phyloP scores from a whole-genome alignment of 2,797 vertebrate species.

The Tiaroga cobitis region DNA sequence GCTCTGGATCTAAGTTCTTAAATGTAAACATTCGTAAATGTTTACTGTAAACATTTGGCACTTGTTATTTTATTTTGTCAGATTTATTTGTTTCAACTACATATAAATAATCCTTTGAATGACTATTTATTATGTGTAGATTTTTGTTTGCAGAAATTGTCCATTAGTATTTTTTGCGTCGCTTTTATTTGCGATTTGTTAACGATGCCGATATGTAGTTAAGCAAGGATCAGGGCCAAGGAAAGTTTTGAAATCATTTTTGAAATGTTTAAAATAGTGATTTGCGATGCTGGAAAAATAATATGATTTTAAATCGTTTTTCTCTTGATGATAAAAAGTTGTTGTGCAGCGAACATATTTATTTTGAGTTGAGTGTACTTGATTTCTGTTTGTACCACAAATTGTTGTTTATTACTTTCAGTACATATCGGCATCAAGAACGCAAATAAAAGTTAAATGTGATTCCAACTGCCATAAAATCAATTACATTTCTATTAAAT shows the following conservation, averaged over 20 bases:
- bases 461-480: no score
- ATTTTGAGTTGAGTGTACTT: background rate
- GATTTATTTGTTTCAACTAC: background rate
- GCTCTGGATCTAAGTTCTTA: background rate
- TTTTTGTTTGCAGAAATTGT: background rate
- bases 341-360: background rate
- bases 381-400: background rate
- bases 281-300: background rate
- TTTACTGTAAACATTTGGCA: background rate
- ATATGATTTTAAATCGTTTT: no score
- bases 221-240: background rate
- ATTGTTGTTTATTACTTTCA: background rate
- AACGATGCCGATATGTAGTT: background rate
- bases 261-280: background rate
- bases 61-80: background rate
- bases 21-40: background rate
- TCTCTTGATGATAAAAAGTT: background rate
- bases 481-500: background rate
- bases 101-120: background rate
- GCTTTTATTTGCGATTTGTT: background rate
- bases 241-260: background rate
- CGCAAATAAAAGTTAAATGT: background rate
- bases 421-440: background rate
- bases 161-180: background rate
- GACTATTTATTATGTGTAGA: background rate